Conservation (phyloP, 2,113 vertebrate genomes). For the Perccottus glenii region DNA sequence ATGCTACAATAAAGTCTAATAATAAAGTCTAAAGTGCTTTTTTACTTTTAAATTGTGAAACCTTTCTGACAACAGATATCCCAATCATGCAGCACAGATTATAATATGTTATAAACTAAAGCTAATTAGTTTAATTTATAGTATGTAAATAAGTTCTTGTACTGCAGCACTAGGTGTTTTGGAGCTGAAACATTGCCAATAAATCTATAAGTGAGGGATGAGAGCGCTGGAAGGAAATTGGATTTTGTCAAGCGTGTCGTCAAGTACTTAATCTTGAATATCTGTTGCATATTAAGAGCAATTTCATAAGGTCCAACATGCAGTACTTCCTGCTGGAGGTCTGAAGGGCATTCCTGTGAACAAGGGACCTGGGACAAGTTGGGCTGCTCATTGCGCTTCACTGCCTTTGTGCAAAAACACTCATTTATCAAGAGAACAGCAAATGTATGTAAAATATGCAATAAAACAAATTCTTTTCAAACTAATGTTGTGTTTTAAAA, state of each 20-base stretch:
- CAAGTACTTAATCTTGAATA: slow-evolving; percentile 80
- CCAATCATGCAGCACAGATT: slow-evolving; percentile 35
- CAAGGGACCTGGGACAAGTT: slow-evolving; percentile 34
- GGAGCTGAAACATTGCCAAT: slow-evolving; percentile 66
- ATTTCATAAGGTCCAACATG: slow-evolving; percentile 46
- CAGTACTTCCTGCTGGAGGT: slow-evolving; percentile 32
- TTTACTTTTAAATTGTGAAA: slow-evolving; percentile 2
- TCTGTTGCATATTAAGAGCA: slow-evolving; percentile 73
- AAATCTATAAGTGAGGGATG: slow-evolving; percentile 62
- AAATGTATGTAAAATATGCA: slow-evolving; percentile 15
- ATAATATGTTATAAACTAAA: slow-evolving; percentile 44
- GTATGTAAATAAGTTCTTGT: slow-evolving; percentile 44
- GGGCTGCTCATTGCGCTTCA: slow-evolving; percentile 35
- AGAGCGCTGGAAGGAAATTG: slow-evolving; percentile 75
- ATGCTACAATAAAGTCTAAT: not conserved
- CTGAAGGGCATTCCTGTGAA: slow-evolving; percentile 42
- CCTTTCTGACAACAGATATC: slow-evolving; percentile 14
- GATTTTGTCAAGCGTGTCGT: slow-evolving; percentile 78
- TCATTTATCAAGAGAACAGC: slow-evolving; percentile 20
- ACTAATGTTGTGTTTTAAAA: too few species aligned
- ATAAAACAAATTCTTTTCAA: too few species aligned
- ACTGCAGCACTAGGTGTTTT: slow-evolving; percentile 39
- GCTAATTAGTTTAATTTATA: slow-evolving; percentile 38
- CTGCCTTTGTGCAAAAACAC: slow-evolving; percentile 19
- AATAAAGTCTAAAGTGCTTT: slow-evolving; percentile 10